Conservation (phyloP, 2,113 vertebrate species). For the Halcyon malimbica region DNA sequence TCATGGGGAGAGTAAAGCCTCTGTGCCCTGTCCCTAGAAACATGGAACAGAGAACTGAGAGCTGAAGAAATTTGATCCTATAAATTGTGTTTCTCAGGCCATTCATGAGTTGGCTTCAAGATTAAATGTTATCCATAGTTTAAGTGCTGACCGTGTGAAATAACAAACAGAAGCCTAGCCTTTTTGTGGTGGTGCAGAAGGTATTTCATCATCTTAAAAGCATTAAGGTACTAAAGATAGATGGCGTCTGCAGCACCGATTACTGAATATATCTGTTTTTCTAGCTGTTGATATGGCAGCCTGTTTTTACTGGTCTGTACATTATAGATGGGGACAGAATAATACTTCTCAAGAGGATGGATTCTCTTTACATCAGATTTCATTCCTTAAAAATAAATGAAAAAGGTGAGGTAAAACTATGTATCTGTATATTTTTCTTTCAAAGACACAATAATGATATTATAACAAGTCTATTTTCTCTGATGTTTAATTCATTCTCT, state of each 20-base stretch:
- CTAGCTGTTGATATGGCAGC: background rate
- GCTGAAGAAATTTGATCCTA: background rate
- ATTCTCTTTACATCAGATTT: background rate
- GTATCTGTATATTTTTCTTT: background rate
- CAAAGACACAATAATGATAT: background rate
- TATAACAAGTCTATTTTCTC: background rate
- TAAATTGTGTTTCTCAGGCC: background rate
- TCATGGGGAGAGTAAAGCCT: background rate
- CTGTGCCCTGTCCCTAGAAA: background rate
- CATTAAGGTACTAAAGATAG: background rate
- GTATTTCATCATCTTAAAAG: background rate
- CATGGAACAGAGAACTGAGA: background rate
- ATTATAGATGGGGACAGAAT: background rate
- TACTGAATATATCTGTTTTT: background rate
- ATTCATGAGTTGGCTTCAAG: background rate
- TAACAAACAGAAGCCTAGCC: background rate
- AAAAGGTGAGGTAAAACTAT: background rate
- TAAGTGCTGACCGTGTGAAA: background rate
- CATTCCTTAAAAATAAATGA: background rate
- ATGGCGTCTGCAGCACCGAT: background rate
- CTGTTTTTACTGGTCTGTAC: background rate
- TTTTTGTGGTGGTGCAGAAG: background rate
- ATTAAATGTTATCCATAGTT: background rate
- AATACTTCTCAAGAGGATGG: background rate
- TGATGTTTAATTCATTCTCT: background rate